Evolutionary conservation across 1,140 invertebrate genomes (phyloP).

Genomic region (Adelges cooleyi): DNA sequence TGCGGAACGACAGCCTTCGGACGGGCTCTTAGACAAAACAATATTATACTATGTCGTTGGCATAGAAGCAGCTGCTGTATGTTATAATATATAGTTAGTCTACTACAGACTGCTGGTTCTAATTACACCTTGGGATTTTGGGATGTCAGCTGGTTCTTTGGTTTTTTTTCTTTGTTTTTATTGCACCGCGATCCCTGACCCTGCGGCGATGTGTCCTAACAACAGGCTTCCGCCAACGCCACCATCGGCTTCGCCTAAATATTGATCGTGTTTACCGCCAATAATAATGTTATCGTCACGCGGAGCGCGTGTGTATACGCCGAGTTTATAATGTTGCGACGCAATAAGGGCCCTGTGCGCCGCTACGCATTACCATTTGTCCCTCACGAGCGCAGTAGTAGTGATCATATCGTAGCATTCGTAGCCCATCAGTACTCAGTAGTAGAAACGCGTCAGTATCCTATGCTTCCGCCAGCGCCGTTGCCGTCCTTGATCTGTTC

Average conservation of each 20-base stretch:
- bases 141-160: background rate
- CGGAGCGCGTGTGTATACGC: background rate
- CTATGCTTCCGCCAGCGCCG: background rate
- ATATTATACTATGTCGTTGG: too few species aligned
- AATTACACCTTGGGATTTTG: too few species aligned
- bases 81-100: too few species aligned
- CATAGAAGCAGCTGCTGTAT: too few species aligned
- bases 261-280: constrained; percentile 24
- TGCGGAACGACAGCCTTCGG: too few species aligned
- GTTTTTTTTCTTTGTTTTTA: background rate
- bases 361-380: background rate
- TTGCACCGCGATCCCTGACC: background rate
- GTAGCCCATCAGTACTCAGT: too few species aligned
- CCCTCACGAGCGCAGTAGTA: background rate
- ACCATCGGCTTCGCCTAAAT: constrained; percentile 15
- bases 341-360: background rate
- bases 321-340: constrained; percentile 16
- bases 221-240: constrained; percentile 27
- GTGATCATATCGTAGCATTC: too few species aligned
- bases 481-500: too few species aligned
- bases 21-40: too few species aligned
- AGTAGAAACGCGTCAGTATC: too few species aligned
- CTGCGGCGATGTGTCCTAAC: background rate
- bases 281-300: background rate
- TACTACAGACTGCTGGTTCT: too few species aligned